These are phyloP conservation scores for Alviniconcha marisindica DNA, from an alignment of 1,140 invertebrate genomes.

Conservation along the genomic window DNA sequence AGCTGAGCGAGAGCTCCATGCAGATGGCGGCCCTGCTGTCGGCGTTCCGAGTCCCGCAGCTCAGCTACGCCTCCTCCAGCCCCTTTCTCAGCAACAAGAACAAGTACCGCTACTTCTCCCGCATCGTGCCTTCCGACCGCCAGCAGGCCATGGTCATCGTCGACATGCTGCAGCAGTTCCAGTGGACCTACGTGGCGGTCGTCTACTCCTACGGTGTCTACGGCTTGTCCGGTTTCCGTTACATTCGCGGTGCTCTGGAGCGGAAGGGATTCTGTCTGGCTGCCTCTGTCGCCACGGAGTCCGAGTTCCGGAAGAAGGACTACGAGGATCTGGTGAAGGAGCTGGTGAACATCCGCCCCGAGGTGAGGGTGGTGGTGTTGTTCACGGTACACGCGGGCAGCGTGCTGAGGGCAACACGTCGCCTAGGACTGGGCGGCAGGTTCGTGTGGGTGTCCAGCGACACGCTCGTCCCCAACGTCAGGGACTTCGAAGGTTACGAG, in stretches of 20 bases:
- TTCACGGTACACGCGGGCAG: slow-evolving; percentile 82
- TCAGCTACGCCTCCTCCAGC: slow-evolving; percentile 51
- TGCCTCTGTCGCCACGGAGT: slow-evolving; percentile 81
- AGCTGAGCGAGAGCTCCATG: slow-evolving; percentile 80
- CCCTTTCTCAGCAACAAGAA: slow-evolving; percentile 47
- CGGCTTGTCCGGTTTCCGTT: slow-evolving; percentile 71
- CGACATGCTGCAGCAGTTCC: slow-evolving; percentile 45
- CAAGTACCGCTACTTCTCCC: slow-evolving; percentile 50
- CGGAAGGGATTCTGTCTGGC: slow-evolving; percentile 76
- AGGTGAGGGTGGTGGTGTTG: slow-evolving; percentile 80
- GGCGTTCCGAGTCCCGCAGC: slow-evolving; percentile 82
- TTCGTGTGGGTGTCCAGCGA: slow-evolving; percentile 86
- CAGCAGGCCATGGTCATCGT: slow-evolving; percentile 66
- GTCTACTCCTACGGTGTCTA: slow-evolving; percentile 73
- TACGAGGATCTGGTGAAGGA: slow-evolving; percentile 37
- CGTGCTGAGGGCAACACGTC: slow-evolving; percentile 75
- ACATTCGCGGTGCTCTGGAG: slow-evolving; percentile 38
- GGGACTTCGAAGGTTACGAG: slow-evolving; percentile 82
- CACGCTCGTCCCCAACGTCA: slow-evolving; percentile 85
- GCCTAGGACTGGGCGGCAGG: slow-evolving; percentile 56
- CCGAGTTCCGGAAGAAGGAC: slow-evolving; percentile 57
- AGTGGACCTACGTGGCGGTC: slow-evolving; percentile 52
- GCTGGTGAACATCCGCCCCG: slow-evolving; percentile 13
- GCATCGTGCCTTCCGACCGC: slow-evolving; percentile 71
- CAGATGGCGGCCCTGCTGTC: slow-evolving; percentile 81